Conservation (phyloP, 2,113 vertebrate genomes). For the Sphaerodactylus townsendi region DNA sequence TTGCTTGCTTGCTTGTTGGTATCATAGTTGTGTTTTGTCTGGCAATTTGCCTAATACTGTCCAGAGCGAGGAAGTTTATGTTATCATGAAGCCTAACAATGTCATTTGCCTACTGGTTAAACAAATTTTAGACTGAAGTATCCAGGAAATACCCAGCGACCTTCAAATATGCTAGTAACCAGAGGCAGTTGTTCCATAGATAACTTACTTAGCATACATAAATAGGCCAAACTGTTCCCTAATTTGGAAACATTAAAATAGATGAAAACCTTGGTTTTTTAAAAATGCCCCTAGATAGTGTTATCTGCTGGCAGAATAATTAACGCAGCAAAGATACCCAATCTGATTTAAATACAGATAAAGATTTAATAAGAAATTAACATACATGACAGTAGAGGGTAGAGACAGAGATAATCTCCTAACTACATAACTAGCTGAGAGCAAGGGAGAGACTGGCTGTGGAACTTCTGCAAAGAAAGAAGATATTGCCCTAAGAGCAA, state of each 20-base stretch:
- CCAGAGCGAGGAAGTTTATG: slow-evolving; percentile 17
- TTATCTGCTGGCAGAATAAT: neutral
- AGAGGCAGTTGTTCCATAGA: slow-evolving; percentile 46
- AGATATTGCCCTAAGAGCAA: too few species aligned
- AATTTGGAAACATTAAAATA: slow-evolving; percentile 11
- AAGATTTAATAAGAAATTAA: too few species aligned
- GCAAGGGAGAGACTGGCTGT: too few species aligned
- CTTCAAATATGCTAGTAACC: slow-evolving; percentile 37
- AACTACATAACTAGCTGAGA: too few species aligned
- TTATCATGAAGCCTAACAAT: slow-evolving; percentile 9
- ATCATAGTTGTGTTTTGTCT: neutral
- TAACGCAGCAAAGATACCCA: too few species aligned
- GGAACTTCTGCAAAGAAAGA: too few species aligned
- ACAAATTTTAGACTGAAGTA: slow-evolving; percentile 30
- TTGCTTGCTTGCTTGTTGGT: neutral
- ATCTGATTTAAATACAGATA: too few species aligned
- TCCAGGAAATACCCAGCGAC: slow-evolving; percentile 18
- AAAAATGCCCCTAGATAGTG: neutral
- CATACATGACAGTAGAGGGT: too few species aligned
- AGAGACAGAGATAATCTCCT: too few species aligned
- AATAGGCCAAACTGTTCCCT: slow-evolving; percentile 32
- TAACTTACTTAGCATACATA: slow-evolving; percentile 36
- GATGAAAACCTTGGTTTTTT: neutral
- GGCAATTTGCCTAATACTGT: slow-evolving; percentile 4
- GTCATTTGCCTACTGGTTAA: slow-evolving; percentile 23